These are phyloP conservation scores for Callithrix jacchus DNA, from an alignment of 2,113 vertebrate genomes.

Conservation along the genomic window DNA sequence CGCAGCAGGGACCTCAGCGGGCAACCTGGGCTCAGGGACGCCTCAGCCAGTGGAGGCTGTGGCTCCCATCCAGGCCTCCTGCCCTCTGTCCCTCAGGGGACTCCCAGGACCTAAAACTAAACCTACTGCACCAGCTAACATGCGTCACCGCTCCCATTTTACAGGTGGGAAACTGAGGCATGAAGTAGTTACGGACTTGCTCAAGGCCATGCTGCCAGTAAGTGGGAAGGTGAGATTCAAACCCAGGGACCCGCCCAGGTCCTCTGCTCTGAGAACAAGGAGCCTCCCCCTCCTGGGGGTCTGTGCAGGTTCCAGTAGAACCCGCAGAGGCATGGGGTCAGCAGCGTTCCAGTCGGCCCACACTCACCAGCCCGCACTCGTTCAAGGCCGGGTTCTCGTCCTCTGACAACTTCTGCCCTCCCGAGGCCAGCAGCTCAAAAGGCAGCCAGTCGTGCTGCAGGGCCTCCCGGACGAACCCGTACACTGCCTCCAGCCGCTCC, in stretches of 20 bases:
- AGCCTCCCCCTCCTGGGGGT: neutral
- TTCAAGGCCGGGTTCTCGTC: conserved; percentile 89
- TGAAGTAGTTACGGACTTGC: fast-evolving
- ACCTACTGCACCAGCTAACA: neutral
- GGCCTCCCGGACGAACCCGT: conserved; percentile 89
- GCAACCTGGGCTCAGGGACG: fast-evolving
- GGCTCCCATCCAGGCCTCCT: too few relatives aligned
- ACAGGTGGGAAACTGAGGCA: neutral
- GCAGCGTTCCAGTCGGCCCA: fast-evolving
- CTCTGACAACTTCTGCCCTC: conserved; percentile 89
- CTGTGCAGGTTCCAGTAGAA: neutral
- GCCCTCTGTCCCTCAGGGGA: neutral
- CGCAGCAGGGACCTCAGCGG: neutral
- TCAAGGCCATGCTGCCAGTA: neutral
- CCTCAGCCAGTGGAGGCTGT: too few relatives aligned
- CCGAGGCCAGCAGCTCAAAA: conserved; percentile 92
- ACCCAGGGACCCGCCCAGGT: neutral
- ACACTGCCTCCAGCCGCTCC: conserved; percentile 88
- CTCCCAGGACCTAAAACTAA: too few relatives aligned
- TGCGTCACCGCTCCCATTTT: neutral
- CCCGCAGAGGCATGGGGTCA: neutral
- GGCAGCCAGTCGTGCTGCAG: conserved; percentile 94
- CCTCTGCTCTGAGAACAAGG: too few relatives aligned
- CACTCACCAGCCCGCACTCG: conserved; percentile 93
- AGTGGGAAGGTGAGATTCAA: neutral